Conservation (phyloP, 2,797 vertebrate genomes). For the Podarcis lilfordi region DNA sequence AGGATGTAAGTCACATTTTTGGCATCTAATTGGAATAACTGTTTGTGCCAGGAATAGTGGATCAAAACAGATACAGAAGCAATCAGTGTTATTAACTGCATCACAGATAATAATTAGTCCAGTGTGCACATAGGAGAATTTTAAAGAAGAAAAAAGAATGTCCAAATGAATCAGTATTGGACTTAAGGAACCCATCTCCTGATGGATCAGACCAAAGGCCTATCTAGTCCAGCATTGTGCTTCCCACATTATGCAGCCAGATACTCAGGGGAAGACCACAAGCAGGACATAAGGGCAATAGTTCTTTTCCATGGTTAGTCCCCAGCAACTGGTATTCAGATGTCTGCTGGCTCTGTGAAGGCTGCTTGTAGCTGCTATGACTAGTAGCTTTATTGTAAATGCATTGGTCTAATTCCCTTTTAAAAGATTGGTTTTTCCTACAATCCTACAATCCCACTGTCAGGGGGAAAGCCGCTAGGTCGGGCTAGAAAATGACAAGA, state of each 20-base stretch:
- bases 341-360: not conserved
- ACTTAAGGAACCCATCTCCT: not conserved
- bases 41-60: not conserved
- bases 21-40: conserved; percentile 46
- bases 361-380: not conserved
- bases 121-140: not conserved
- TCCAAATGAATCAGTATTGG: not conserved
- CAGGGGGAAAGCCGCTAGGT: not conserved
- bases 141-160: not conserved
- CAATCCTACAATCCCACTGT: not conserved
- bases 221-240: not conserved
- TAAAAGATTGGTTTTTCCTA: not conserved
- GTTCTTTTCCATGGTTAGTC: not conserved
- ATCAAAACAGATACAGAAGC: not conserved
- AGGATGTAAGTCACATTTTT: conserved; percentile 37
- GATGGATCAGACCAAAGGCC: not conserved
- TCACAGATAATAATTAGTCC: accelerated
- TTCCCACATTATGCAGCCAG: not conserved
- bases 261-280: not conserved
- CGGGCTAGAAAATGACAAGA: not conserved
- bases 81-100: conserved; percentile 13
- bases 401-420: not conserved
- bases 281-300: not conserved
- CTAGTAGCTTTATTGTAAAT: not conserved
- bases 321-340: not conserved